Percentiles rank a stretch among this genome's conserved stretches.
These are phyloP conservation scores for Hoplodrina blanda DNA, from an alignment of 2,888 invertebrate genomes.

Conservation along the genomic window DNA sequence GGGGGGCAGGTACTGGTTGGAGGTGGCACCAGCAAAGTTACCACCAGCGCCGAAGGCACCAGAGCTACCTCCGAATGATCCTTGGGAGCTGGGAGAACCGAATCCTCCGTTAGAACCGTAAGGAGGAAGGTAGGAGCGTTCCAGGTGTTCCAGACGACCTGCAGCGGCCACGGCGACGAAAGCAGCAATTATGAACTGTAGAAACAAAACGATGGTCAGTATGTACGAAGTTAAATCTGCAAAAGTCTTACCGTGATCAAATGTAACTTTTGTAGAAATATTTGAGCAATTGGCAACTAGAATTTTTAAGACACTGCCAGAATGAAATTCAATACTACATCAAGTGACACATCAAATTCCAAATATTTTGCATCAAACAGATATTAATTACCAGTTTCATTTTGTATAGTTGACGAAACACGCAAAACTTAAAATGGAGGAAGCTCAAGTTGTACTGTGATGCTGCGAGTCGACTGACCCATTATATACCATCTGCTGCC, in stretches of 20 bases:
- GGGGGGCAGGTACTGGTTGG: slow-evolving; percentile 86
- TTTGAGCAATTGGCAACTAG: accelerated
- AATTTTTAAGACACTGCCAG: background rate
- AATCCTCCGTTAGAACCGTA: slow-evolving; percentile 50
- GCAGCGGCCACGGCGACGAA: slow-evolving; percentile 80
- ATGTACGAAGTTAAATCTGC: too few species aligned
- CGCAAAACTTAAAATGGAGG: slow-evolving; percentile 62
- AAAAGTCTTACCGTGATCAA: too few species aligned
- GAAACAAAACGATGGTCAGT: background rate
- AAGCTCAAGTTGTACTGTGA: slow-evolving; percentile 73
- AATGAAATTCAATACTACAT: background rate
- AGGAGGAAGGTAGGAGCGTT: slow-evolving; percentile 85
- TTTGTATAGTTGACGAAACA: slow-evolving; percentile 64
- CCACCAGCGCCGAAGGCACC: slow-evolving; percentile 49
- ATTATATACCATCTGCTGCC: slow-evolving; percentile 84
- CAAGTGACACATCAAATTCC: background rate
- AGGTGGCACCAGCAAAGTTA: slow-evolving; percentile 70
- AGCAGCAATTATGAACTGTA: slow-evolving; percentile 81
- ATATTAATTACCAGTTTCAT: slow-evolving; percentile 86
- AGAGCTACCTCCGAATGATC: slow-evolving; percentile 46
- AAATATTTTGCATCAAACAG: slow-evolving; percentile 27
- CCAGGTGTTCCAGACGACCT: slow-evolving; percentile 83
- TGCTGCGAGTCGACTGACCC: slow-evolving; percentile 74
- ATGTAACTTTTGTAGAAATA: background rate
- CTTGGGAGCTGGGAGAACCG: slow-evolving; percentile 55